Base-by-base conservation (phyloP, 2,797 vertebrate species). In the Eulemur rubriventer region DNA sequence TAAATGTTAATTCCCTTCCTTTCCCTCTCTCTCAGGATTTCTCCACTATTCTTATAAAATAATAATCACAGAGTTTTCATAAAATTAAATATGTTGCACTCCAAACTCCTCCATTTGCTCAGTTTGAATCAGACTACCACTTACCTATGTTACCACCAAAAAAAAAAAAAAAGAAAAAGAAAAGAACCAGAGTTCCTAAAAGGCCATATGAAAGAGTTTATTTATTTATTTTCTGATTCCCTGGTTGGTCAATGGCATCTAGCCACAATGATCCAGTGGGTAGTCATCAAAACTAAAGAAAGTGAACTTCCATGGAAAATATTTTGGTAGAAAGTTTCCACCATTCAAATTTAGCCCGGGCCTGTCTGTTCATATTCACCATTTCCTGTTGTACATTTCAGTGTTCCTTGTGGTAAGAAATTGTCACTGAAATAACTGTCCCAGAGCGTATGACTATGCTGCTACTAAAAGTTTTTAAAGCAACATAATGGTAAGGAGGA, bases 211-310 rank as follows among this genome's bases (percentile, higher is more conserved):
- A 95, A 85, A 95, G 55, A 33, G 48, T 91, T 94, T 89, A n/a
- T 87, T 94, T 76, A 33, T 89, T 95, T 95, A 70, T 85, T 95
- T 93, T 96, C 87, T 75, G 80, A 6, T 97, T 96, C 97, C 86
- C 96, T 93, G 24, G 52, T 81, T 73, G 83, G 81, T 81, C 93
- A 93, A 33, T 94, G 82, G 96, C 91, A 76, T 91, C 35, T 91
- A 73, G 59, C 96, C 94, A 91, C 79, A 92, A 17, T 52, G 96
- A 95, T 69, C 92, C 38, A 78, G 85, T 48, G 57, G 35, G 76
- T 72, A 95, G 95, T 96, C 96, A 96, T 89, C 82, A 93, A 86
- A 97, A 97, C 91, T 91, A 85, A 93, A 96, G 92, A 97, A 97
- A 98, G 94, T 89, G 79, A 89, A 91, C n/a, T n/a, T 96, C 33